phyloP scores from a whole-genome alignment of 2,888 invertebrate species.

The Ecliptopera silaceata region DNA sequence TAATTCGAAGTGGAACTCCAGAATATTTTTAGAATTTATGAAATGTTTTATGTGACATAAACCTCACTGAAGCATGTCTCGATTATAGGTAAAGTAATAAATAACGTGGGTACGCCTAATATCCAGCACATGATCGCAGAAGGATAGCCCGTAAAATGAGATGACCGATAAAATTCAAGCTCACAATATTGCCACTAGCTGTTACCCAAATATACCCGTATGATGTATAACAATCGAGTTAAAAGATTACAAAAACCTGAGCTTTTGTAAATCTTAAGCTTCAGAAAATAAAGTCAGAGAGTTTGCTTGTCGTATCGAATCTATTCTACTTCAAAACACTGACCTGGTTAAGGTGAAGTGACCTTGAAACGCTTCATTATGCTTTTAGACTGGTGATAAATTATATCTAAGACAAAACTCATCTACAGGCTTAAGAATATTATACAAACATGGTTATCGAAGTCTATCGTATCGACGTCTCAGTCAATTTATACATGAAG shows the following conservation, averaged over 20 bases:
- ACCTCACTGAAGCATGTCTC: background rate
- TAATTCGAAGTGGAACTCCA: too few relatives aligned
- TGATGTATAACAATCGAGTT: too few relatives aligned
- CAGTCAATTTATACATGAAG: slow-evolving; percentile 27
- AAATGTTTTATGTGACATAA: background rate
- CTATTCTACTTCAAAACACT: too few relatives aligned
- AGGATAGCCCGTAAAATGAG: slow-evolving; percentile 16
- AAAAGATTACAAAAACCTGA: too few relatives aligned
- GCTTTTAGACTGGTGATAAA: background rate
- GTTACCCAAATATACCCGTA: background rate
- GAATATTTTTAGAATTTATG: too few relatives aligned
- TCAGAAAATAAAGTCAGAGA: too few relatives aligned
- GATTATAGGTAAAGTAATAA: background rate
- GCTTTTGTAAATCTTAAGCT: too few relatives aligned
- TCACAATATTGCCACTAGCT: slow-evolving; percentile 14
- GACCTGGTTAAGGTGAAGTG: too few relatives aligned
- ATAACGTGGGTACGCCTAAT: background rate
- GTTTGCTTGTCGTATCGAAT: too few relatives aligned
- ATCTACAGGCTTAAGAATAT: slow-evolving; percentile 15
- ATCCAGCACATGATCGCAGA: slow-evolving; percentile 1
- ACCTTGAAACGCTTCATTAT: too few relatives aligned
- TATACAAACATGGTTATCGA: too few relatives aligned
- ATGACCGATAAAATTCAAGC: slow-evolving; percentile 42
- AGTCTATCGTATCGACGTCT: slow-evolving; percentile 17
- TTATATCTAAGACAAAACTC: background rate